Base-by-base conservation (phyloP, 2,113 vertebrate genomes). In the Setophaga kirtlandii region DNA sequence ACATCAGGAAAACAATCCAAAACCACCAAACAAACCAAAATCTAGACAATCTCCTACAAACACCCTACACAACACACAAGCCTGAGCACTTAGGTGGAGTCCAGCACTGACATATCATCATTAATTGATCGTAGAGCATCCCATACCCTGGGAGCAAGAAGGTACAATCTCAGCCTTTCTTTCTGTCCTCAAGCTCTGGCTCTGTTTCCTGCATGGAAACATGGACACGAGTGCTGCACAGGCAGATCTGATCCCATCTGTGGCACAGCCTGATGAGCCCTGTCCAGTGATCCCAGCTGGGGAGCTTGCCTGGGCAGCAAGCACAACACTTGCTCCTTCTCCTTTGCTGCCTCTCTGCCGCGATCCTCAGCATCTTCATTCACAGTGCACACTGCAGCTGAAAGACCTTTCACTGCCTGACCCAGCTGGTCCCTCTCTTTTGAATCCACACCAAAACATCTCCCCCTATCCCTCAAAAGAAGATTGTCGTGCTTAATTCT, bases 81-180 rank as follows among this genome's bases (percentile, higher is more conserved):
- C 11, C 59, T 24, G 59, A 78, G 71, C 11, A 8, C 21, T 73
- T 44, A 15, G 0, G 3, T 20, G 14, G 42, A 50, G n/a, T 27
- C 19, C 70, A 76, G 23, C 25, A 47, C 31, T 9, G 65, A 15
- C 3, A 0, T 7, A 37, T 4, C n/a, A 8, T 13, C 27, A 41
- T 22, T 58, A 49, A 31, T 37, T 59, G 27, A 30, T 2, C 4
- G 21, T 0, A 46, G 58, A 65, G 19, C 58, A 76, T 12, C 33
- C 47, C 55, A 41, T 7, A 17, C 3, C 5, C 20, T 6, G 35
- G 35, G 28, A 94, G 27, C 14, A 20, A 47, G 18, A 37, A 11
- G 39, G 27, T 16, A 30, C 0, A 0, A 56, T 13, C 47, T 56
- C 0, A 0, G 11, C 25, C 35, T 53, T 12, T 19, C 46, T 49